phyloP scores from a whole-genome alignment of 2,113 vertebrate genomes.

The Malaclemys terrapin region DNA sequence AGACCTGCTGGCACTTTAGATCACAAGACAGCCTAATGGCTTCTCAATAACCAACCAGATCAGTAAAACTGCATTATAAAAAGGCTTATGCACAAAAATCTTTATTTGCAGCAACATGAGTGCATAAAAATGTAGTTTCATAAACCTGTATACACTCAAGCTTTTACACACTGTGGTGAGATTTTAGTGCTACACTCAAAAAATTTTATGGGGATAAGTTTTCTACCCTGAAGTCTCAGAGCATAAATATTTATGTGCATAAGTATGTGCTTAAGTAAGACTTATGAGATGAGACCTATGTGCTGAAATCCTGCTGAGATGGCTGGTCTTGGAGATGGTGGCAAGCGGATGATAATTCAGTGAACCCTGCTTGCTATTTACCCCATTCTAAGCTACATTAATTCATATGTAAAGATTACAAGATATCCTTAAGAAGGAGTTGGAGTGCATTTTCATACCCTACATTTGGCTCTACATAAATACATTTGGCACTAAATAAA shows the following conservation, averaged over 20 bases:
- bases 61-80: background rate
- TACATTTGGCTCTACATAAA: fast-evolving
- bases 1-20: background rate
- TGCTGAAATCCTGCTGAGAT: constrained; percentile 15
- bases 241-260: constrained; percentile 27
- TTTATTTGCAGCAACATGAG: background rate
- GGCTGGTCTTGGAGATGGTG: background rate
- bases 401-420: background rate
- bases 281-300: constrained; percentile 1
- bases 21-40: background rate
- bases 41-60: background rate
- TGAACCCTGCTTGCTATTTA: background rate
- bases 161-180: background rate
- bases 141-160: background rate
- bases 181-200: background rate
- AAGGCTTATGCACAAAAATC: background rate
- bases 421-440: background rate
- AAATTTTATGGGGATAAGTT: background rate
- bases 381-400: background rate
- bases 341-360: background rate
- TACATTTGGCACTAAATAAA: background rate
- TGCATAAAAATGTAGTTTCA: background rate
- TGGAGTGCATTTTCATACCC: background rate
- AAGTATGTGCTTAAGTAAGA: constrained; percentile 14
- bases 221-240: background rate